A percentile compares a stretch with the other conserved stretches of the same genome.
These are phyloP conservation scores for Pseudopodoces humilis DNA, from an alignment of 2,113 vertebrate species.

Conservation along the genomic window DNA sequence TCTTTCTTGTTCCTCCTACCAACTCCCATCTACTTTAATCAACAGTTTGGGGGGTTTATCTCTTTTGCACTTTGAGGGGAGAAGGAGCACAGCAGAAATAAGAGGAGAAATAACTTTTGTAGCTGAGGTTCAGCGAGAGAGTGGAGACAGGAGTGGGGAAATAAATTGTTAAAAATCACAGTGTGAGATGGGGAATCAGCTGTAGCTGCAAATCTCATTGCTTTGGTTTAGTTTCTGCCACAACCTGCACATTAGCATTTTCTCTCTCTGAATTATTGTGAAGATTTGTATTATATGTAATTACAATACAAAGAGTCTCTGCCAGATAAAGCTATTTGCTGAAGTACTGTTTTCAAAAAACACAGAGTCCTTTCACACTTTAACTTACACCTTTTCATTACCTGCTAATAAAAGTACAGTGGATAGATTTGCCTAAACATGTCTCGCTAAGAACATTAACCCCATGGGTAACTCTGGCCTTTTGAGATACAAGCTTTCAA, in stretches of 20 bases:
- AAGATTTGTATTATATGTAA: conserved; percentile 66
- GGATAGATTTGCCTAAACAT: conserved; percentile 69
- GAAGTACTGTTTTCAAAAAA: conserved; percentile 70
- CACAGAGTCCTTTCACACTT: conserved; percentile 68
- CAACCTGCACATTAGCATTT: conserved; percentile 42
- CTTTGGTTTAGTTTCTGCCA: conserved; percentile 56
- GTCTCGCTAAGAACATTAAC: conserved; percentile 57
- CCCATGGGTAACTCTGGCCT: conserved; percentile 44
- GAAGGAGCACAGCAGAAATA: conserved; percentile 52
- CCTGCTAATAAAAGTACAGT: conserved; percentile 71
- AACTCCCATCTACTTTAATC: conserved; percentile 8
- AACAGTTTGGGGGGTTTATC: conserved; percentile 10
- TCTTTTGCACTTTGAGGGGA: conserved; percentile 8
- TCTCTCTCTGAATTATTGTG: conserved; percentile 51
- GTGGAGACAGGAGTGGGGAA: conserved; percentile 27
- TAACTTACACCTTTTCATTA: conserved; percentile 74
- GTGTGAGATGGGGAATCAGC: conserved; percentile 44
- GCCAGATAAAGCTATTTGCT: conserved; percentile 64
- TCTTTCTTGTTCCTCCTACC: not conserved
- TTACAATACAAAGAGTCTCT: conserved; percentile 63
- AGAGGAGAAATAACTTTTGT: conserved; percentile 61
- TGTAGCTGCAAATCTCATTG: conserved; percentile 41
- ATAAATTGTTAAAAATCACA: conserved; percentile 45
- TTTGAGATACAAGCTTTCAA: conserved; percentile 39
- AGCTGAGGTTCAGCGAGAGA: conserved; percentile 32